These are phyloP conservation scores for Danionella cerebrum DNA, from an alignment of 2,113 vertebrate species.

Conservation along the genomic window DNA sequence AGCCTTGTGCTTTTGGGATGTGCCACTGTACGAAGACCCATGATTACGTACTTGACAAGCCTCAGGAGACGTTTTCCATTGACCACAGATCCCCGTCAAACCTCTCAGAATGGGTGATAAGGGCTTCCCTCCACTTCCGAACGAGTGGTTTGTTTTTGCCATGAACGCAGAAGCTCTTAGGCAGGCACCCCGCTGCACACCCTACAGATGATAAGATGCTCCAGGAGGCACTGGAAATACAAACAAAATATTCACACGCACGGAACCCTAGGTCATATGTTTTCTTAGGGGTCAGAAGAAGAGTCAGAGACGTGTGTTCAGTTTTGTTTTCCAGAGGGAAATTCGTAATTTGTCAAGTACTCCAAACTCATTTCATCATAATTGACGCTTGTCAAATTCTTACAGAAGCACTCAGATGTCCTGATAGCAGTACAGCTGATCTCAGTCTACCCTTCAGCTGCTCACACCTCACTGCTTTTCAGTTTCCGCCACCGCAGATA, in stretches of 20 bases:
- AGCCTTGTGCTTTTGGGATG: neutral
- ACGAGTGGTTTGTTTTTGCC: slow-evolving; percentile 25
- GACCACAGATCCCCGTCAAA: neutral
- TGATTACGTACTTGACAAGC: neutral
- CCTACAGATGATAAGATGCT: neutral
- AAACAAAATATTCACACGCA: neutral
- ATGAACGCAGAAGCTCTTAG: neutral
- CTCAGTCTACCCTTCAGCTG: neutral
- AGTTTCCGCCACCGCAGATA: slow-evolving; percentile 43
- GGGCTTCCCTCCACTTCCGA: slow-evolving; percentile 32
- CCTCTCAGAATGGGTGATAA: slow-evolving; percentile 27
- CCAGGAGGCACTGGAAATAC: neutral
- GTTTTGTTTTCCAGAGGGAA: neutral
- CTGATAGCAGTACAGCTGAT: neutral
- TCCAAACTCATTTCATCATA: neutral
- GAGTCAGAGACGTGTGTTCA: neutral
- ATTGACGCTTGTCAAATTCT: neutral
- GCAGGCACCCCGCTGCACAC: neutral
- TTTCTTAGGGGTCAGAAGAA: neutral
- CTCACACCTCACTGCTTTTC: slow-evolving; percentile 58
- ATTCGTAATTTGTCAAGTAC: neutral
- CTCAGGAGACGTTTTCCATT: neutral
- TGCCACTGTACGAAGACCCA: neutral
- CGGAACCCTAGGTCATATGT: neutral
- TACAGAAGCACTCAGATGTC: neutral